A percentile compares a stretch with the other conserved stretches of the same genome.
phyloP scores from a whole-genome alignment of 2,888 invertebrate species.

The Luffia ferchaultella region DNA sequence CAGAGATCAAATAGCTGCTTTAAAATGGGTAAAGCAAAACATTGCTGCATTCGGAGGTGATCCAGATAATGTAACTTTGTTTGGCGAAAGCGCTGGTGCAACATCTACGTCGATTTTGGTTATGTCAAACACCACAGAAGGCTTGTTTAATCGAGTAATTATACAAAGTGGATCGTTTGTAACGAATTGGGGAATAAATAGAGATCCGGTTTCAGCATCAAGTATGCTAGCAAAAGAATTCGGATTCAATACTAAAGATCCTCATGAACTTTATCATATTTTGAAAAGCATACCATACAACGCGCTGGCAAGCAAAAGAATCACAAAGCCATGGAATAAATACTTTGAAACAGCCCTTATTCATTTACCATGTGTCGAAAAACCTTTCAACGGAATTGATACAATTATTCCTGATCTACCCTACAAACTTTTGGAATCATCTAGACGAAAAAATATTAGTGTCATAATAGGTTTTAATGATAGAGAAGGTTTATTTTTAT shows the following conservation, averaged over 20 bases:
- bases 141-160: conserved; percentile 43
- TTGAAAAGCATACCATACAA: conserved; percentile 27
- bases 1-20: conserved; percentile 52
- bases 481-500: conserved; percentile 38
- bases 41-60: conserved; percentile 52
- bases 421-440: conserved; percentile 33
- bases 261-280: conserved; percentile 42
- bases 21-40: conserved; percentile 50
- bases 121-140: conserved; percentile 34
- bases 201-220: conserved; percentile 39
- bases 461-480: conserved; percentile 39
- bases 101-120: conserved; percentile 35
- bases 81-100: conserved; percentile 53
- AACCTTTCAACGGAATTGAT: conserved; percentile 33
- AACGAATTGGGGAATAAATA: conserved; percentile 44
- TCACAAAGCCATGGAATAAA: conserved; percentile 30
- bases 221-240: conserved; percentile 38
- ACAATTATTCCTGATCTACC: conserved; percentile 40
- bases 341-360: conserved; percentile 44
- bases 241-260: conserved; percentile 35
- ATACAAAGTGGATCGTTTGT: conserved; percentile 45
- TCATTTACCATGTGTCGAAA: conserved; percentile 46
- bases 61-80: conserved; percentile 47
- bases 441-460: conserved; percentile 23
- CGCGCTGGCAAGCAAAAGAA: conserved; percentile 27